These are phyloP conservation scores for Apostichopus japonicus DNA, from an alignment of 35 echinoderm and acorn worm genomes.

Conservation along the genomic window DNA sequence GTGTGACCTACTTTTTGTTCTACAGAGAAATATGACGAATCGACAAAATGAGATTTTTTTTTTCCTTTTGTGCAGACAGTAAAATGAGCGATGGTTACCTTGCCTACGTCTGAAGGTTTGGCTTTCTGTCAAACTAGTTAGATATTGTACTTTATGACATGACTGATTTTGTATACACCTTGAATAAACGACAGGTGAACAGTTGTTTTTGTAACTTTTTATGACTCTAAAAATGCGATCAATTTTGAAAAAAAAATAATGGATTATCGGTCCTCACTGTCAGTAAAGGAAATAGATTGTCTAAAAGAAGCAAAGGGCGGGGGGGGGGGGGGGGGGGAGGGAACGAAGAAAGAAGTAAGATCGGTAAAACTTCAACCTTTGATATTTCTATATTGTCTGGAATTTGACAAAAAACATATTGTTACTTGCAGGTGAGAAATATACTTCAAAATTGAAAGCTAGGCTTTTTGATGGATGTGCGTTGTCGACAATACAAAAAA, in stretches of 20 bases:
- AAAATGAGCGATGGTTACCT: neutral
- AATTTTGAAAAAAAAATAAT: neutral
- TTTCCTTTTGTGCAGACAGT: too few species aligned
- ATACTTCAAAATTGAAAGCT: too few species aligned
- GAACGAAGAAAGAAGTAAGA: neutral
- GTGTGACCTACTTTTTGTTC: too few species aligned
- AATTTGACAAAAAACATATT: too few species aligned
- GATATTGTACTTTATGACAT: neutral
- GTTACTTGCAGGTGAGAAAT: too few species aligned
- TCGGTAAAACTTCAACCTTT: too few species aligned
- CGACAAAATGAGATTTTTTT: too few species aligned
- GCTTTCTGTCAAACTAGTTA: neutral
- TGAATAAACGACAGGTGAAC: neutral
- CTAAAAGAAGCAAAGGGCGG: neutral
- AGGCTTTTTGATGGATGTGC: too few species aligned
- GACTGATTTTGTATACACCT: neutral
- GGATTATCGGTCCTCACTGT: neutral
- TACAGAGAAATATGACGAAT: too few species aligned
- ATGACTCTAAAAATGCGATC: neutral
- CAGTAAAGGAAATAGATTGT: neutral
- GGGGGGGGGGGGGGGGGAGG: too few species aligned
- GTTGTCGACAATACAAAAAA: too few species aligned
- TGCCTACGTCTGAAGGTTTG: neutral
- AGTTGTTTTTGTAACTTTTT: conserved; percentile 1
- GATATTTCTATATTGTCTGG: too few species aligned